Base-by-base conservation (phyloP, 2,113 vertebrate genomes). In the Sturnira hondurensis region DNA sequence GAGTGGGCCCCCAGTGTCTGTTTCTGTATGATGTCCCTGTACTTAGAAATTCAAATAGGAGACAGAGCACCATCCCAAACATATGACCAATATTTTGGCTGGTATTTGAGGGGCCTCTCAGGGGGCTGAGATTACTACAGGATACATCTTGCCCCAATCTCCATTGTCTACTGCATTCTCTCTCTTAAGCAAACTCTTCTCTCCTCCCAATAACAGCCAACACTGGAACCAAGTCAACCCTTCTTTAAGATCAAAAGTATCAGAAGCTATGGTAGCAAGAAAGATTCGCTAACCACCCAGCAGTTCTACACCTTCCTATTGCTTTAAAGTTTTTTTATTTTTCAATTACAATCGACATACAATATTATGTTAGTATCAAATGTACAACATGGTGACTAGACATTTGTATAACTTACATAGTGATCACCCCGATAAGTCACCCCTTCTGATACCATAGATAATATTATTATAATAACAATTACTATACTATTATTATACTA, bases 101-200 rank as follows among this genome's bases (percentile, higher is more conserved):
- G 43, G 16, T 24, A 19, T 41, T 68, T 43, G 41, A 41, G 16
- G 13, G 33, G 16, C 13, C 52, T 54, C 41, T 83, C 70, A 11
- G 63, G 43, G 63, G 7, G 19, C 76, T 58, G 47, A 10, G 26
- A 17, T 28, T 4, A 4, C 19, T 85, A 20, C 71, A 28, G 31
- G 52, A 19, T 7, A 56, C 10, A 56, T 0, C n/a, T 22, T 33
- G 28, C 20, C 86, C n/a, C 50, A 41, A 0, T 77, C 28, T 71
- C 52, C 31, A 19, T 36, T 33, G 24, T 81, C 4, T 36, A 43
- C 4, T 77, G 12, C 3, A 0, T 19, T 58, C 50, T 58, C 56
- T 36, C 0, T 38, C 0, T 38, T n/a, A 41, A 41, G 14, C 36
- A 16, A 2, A 61, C 17, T 52, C 3, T 41, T 19, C 12, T 56